Base-by-base conservation (phyloP, 2,888 invertebrate genomes). In the Amblyteles armatorius region DNA sequence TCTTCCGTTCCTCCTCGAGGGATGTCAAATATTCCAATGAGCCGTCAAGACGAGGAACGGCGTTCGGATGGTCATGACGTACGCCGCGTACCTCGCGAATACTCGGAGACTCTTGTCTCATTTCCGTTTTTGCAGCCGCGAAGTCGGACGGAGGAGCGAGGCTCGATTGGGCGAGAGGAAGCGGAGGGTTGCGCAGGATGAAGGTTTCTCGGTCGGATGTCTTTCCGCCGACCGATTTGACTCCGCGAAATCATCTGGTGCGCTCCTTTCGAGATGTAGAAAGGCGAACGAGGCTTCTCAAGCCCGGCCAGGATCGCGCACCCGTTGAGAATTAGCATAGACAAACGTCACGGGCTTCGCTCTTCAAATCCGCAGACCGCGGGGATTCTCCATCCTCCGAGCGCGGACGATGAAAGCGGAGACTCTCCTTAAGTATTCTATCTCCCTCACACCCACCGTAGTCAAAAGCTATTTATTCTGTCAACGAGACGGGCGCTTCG, bases 261-360 rank as follows among this genome's bases (percentile, higher is more conserved):
- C 33, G 29, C 22, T 78, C n/a, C 44, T 78, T 48, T 33, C 40
- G 1, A 69, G 16, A 36, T 50, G 60, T 57, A 57, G 55, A 82
- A 50, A n/a, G 22, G 29, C 55, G 71, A n/a, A 78, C 44, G 67
- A 77, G 67, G 55, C 63, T 71, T 48, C 63, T 71, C 71, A 33
- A 55, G 72, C 44, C 33, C 40, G 81, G 73, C 72, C 71, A 48
- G 78, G 73, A 79, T 72, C 76, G 67, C 55, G 65, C 50, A 57
- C 63, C 60, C 65, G 78, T 76, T 80, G 63, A 77, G 65, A 88
- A 92, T 92, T 90, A 90, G 88, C 91, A 91, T 92, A 91, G 84
- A 87, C 89, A 90, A 91, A 90, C 89, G 86, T 90, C 87, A 88
- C 84, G 86, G 83, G 88, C 83, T 86, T 63, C 16, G 83, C 81